These are phyloP conservation scores for Lagopus muta DNA, from an alignment of 2,113 vertebrate species.

Conservation along the genomic window DNA sequence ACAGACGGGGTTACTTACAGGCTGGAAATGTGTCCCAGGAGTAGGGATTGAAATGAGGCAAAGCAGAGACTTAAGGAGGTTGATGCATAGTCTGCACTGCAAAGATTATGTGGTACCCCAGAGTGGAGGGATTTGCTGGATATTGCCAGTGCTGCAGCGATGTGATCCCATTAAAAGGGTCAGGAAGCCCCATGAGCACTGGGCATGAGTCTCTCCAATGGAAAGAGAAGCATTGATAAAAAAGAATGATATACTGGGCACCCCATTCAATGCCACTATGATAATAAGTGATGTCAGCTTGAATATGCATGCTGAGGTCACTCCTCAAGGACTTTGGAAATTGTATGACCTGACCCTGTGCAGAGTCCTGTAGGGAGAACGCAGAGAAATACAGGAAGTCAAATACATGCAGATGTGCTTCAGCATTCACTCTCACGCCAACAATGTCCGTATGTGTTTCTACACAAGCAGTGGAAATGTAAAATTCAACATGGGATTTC, in stretches of 20 bases:
- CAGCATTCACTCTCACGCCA: accelerated
- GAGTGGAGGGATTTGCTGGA: background rate
- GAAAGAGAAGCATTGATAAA: background rate
- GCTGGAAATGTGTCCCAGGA: constrained; percentile 41
- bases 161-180: background rate
- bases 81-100: background rate
- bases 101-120: background rate
- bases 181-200: accelerated
- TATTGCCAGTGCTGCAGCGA: accelerated
- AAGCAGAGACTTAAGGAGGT: constrained; percentile 60
- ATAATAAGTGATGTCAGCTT: background rate
- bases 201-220: background rate
- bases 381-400: background rate
- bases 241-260: accelerated
- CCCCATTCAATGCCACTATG: background rate
- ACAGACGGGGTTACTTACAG: background rate
- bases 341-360: background rate
- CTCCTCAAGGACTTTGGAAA: background rate
- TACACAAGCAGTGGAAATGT: background rate
- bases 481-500: background rate
- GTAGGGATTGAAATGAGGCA: constrained; percentile 46
- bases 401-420: background rate
- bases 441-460: background rate
- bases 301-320: background rate
- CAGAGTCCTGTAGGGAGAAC: background rate